A percentile compares a stretch with the other conserved stretches of the same genome.
These are phyloP conservation scores for Oncorhynchus masou DNA, from an alignment of 2,113 vertebrate species.

Conservation along the genomic window DNA sequence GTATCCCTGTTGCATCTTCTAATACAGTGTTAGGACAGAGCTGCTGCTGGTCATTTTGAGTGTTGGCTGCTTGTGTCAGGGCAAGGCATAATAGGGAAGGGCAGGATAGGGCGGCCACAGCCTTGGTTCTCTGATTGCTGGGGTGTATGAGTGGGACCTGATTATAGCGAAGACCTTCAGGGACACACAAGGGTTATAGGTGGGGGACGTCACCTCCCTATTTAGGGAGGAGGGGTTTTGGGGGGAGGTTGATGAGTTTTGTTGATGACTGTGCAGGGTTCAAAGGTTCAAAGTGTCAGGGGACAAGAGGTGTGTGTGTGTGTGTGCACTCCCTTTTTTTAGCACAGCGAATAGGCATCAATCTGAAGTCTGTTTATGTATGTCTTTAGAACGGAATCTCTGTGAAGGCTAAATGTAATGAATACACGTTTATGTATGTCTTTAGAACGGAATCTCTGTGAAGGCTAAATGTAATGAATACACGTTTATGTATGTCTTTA, in stretches of 20 bases:
- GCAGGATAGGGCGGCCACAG: constrained; percentile 6
- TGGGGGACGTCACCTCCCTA: constrained; percentile 19
- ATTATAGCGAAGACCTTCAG: constrained; percentile 57
- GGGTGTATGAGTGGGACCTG: constrained; percentile 49
- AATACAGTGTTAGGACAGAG: neutral
- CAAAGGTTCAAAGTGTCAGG: constrained; percentile 56
- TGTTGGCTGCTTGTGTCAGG: constrained; percentile 9
- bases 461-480: neutral
- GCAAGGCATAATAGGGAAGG: constrained; percentile 32
- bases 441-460: neutral
- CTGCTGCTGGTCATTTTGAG: constrained; percentile 15
- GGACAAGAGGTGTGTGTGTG: neutral
- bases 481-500: too few species aligned
- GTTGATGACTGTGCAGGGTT: constrained; percentile 30
- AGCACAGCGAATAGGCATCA: neutral
- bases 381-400: neutral
- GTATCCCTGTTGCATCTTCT: constrained; percentile 59
- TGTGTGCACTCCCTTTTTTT: too few species aligned
- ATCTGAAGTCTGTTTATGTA: constrained; percentile 4
- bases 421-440: too few species aligned
- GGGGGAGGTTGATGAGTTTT: too few species aligned
- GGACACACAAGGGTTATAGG: constrained; percentile 46
- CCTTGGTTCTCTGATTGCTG: constrained; percentile 54
- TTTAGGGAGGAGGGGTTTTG: constrained; percentile 6
- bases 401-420: neutral